Base-by-base conservation (phyloP, 2,797 vertebrate species). In the Gymnodraco acuticeps region DNA sequence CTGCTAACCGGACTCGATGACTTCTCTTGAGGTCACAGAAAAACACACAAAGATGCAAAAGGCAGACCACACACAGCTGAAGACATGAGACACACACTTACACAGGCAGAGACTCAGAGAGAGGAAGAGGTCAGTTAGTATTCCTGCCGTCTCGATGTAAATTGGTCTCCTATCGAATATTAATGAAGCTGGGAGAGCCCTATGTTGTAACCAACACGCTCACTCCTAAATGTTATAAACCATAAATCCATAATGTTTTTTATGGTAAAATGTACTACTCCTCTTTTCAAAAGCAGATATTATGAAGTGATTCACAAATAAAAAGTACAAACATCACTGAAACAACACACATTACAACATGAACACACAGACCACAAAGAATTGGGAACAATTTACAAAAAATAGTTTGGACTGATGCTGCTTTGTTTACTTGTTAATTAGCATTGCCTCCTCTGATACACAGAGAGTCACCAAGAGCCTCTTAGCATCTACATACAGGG, bases 171-270 rank as follows among this genome's bases (percentile, higher is more conserved):
- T 43, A 43, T 92, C 43, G 72, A 77, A 81, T 83, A 89, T 89
- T 92, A 65, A 92, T 91, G 71, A 81, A 64, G 72, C 61, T 73
- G 82, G 85, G 73, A 85, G 80, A 90, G 64, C 73, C 81, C 82
- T 33, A 38, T 38, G 7, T 70, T 59, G 88, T 78, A 90, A 93
- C 73, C 71, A 46, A 52, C 33, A 77, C 80, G 27, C 27, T 27
- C 27, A 27, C 27, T 27, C 27, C 27, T 27, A 27, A 27, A 27
- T 27, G 4, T 27, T 27, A 4, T 27, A 27, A 27, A 5, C 27
- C 27, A 27, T 27, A 27, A 27, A 27, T 50, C 48, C 48, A 4
- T 4, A 51, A 51, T 11, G n/a, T 20, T 10, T 46, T 52, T 41
- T 15, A 51, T 38, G 31, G 3, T 48, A 10, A n/a, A 31, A 2